Base-by-base conservation (phyloP, 2,113 vertebrate genomes). In the Ancistrus triradiatus region DNA sequence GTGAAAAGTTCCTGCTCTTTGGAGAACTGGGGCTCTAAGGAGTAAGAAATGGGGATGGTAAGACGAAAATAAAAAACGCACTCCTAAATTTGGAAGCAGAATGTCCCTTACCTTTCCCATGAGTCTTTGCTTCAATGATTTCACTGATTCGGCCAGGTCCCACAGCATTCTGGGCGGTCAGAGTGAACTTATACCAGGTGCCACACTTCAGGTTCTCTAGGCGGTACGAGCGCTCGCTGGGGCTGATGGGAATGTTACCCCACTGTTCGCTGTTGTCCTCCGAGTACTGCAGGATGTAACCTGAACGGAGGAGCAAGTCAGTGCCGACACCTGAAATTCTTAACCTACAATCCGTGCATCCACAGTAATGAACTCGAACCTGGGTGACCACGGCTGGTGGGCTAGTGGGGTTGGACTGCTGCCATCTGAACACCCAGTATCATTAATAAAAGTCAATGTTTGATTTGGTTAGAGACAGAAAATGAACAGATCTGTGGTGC, bases 191-290 rank as follows among this genome's bases (percentile, higher is more conserved):
- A 72, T 99, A 99, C 96, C 96, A 99, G 0, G 96, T 98, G 25
- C 95, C 96, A 19, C 96, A 99, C 40, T 95, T 98, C 42, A 99
- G 77, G 10, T 90, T 98, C 62, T 98, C 95, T 70, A 99, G 75
- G 10, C 95, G 89, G 69, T 98, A 98, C 1, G 90, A 93, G 1
- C 95, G 93, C 67, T 98, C 95, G 0, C 95, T 98, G 11, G 96
- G 96, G 77, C 95, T 98, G 78, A 99, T 97, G 63, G 95, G 88
- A 56, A 95, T 92, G 63, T 94, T 98, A 0, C 94, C 95, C 96
- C 96, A 99, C 71, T 95, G 94, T 73, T 99, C 96, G 2, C 96
- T 99, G 89, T 98, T 98, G 7, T 99, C 96, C 81, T 98, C 96
- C 0, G 96, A 99, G 71, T 99, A 98, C 76, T 99, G 96, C 81